Base-by-base conservation (phyloP, 2,113 vertebrate genomes). In the Cephalopholis sonnerati region DNA sequence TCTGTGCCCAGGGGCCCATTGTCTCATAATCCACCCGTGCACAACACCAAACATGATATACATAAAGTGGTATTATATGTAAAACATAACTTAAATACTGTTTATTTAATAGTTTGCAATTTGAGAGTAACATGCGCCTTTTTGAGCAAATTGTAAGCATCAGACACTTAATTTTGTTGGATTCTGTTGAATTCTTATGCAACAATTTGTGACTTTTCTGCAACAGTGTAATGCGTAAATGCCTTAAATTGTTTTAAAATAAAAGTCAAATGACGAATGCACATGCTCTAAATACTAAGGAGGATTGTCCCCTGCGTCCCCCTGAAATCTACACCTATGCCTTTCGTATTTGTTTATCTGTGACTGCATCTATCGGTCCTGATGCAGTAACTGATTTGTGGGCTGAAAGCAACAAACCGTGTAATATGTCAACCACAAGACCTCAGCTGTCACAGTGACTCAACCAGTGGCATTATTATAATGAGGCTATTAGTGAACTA, bases 401-500 rank as follows among this genome's bases (percentile, higher is more conserved):
- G 27, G 36, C 27, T 55, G 32, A 55, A 68, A 51, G 53, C 27
- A 65, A 58, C 46, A 66, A 57, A 44, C 17, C 36, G 22, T 29
- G 9, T 41, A n/a, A 58, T 48, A 41, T 75, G 66, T 75, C 22
- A 83, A 50, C 7, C 66, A 69, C 39, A 61, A 62, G 29, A 77
- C 18, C 44, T 32, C 10, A 55, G 1, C 55, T 70, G 29, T 69
- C 39, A 77, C 20, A 44, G 29, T 48, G 39, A 72, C 70, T 72
- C 67, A 73, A 79, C 57, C 65, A 69, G 48, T 77, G 27, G 17
- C 24, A 66, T 74, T 67, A 57, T 77, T 64, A 79, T 63, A 62
- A 74, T 58, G n/a, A 66, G 20, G n/a, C 39, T 70, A 39, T 82
- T 73, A 72, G 73, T 61, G n/a, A 79, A 70, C 72, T 65, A 58